Conservation (phyloP, 2,888 invertebrate species). For the Aromia moschata region DNA sequence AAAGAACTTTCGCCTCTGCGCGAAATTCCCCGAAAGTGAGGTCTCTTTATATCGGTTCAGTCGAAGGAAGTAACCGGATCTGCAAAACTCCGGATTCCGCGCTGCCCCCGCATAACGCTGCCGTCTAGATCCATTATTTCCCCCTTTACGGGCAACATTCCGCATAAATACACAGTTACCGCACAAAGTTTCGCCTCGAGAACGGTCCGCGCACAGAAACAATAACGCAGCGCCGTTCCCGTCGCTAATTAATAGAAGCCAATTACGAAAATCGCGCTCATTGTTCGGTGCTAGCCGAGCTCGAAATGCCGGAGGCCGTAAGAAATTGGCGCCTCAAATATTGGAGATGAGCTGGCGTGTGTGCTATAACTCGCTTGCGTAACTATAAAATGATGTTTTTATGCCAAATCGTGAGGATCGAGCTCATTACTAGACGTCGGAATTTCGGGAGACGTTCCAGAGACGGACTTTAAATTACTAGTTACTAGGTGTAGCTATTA, state of each 20-base stretch:
- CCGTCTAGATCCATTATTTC: conserved; percentile 14
- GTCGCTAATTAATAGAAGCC: conserved; percentile 41
- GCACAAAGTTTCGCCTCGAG: conserved; percentile 16
- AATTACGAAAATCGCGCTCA: conserved; percentile 44
- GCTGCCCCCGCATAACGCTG: not conserved
- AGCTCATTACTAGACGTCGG: no score
- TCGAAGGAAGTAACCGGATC: conserved; percentile 1
- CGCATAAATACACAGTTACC: conserved; percentile 26
- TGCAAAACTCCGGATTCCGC: conserved; percentile 2
- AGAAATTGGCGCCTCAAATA: conserved; percentile 21
- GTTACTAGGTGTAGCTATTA: no score
- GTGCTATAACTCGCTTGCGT: no score
- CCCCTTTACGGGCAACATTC: conserved; percentile 11
- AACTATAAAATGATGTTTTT: no score
- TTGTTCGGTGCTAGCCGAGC: conserved; percentile 34
- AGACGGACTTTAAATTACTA: no score
- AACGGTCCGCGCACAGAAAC: conserved; percentile 16
- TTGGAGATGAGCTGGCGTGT: conserved; percentile 13
- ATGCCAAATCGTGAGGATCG: no score
- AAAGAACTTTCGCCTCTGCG: not conserved
- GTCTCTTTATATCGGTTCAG: not conserved
- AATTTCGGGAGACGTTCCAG: no score
- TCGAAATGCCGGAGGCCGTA: conserved; percentile 8
- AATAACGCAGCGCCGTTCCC: conserved; percentile 20
- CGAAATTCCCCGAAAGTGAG: not conserved